Evolutionary conservation across 1,140 invertebrate species (phyloP).

Genomic region (Antheraea pernyi): DNA sequence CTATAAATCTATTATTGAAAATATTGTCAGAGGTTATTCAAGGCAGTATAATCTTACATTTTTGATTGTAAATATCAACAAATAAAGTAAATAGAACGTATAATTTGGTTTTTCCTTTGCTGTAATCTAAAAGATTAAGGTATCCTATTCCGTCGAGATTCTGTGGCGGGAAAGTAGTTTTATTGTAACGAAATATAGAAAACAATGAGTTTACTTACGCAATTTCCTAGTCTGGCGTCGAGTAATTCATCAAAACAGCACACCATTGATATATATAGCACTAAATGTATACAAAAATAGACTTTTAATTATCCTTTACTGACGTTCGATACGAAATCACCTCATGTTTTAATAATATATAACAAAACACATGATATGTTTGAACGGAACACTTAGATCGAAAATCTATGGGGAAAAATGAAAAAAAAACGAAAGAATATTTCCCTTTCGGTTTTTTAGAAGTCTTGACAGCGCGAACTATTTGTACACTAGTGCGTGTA

Average conservation of each 20-base stretch:
- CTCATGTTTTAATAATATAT: constrained; percentile 41
- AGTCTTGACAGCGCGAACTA: constrained; percentile 19
- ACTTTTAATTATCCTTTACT: constrained; percentile 32
- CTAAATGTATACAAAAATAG: constrained; percentile 58
- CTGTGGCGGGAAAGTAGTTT: neutral
- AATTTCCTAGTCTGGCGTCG: constrained; percentile 48
- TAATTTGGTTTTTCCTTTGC: too few relatives aligned
- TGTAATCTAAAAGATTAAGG: too few relatives aligned
- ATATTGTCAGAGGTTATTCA: too few relatives aligned
- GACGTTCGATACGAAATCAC: constrained; percentile 32
- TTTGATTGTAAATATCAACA: too few relatives aligned
- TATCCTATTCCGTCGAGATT: neutral
- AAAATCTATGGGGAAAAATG: constrained; percentile 45
- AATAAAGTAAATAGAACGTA: too few relatives aligned
- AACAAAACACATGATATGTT: constrained; percentile 25
- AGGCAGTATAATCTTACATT: too few relatives aligned
- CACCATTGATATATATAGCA: constrained; percentile 22
- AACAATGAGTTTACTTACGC: constrained; percentile 52
- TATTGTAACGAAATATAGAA: constrained; percentile 10
- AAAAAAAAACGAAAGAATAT: constrained; percentile 33
- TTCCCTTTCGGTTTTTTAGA: constrained; percentile 22
- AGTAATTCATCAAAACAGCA: constrained; percentile 27
- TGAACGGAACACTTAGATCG: constrained; percentile 15
- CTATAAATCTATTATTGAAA: too few relatives aligned
- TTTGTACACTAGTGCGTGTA: constrained; percentile 20